Conservation (phyloP, 2,113 vertebrate species). For the Podarcis muralis region DNA sequence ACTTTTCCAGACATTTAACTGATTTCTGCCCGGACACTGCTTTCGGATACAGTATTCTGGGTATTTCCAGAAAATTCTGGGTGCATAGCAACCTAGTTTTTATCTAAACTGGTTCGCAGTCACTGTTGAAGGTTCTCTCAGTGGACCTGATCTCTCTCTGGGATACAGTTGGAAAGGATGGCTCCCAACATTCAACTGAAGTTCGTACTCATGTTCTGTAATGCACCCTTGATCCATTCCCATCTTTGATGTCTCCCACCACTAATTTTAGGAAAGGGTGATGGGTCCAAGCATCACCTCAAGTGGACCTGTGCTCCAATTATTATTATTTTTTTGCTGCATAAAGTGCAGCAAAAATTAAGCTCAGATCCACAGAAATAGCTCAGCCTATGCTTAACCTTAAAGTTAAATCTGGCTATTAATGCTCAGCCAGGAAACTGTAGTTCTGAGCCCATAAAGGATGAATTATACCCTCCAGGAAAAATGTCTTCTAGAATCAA, state of each 20-base stretch:
- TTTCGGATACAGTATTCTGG: too few species aligned
- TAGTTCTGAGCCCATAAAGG: conserved; percentile 10
- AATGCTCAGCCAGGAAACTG: neutral
- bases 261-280: neutral
- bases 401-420: neutral
- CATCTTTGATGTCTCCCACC: neutral
- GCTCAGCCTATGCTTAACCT: neutral
- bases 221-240: neutral
- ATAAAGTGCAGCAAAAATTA: neutral
- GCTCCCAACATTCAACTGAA: neutral
- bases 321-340: neutral
- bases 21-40: too few species aligned
- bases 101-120: too few species aligned
- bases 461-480: conserved; percentile 6
- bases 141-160: too few species aligned
- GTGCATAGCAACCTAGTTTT: too few species aligned
- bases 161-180: neutral
- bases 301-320: too few species aligned
- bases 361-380: neutral
- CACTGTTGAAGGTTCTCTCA: too few species aligned
- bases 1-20: too few species aligned
- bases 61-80: too few species aligned
- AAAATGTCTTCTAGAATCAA: conserved; percentile 24
- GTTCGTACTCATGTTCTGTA: neutral
- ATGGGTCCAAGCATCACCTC: neutral